Base-by-base conservation (phyloP, 30 jellyfish, hydroid and myxozoan species). In the Aurelia coerulea region DNA sequence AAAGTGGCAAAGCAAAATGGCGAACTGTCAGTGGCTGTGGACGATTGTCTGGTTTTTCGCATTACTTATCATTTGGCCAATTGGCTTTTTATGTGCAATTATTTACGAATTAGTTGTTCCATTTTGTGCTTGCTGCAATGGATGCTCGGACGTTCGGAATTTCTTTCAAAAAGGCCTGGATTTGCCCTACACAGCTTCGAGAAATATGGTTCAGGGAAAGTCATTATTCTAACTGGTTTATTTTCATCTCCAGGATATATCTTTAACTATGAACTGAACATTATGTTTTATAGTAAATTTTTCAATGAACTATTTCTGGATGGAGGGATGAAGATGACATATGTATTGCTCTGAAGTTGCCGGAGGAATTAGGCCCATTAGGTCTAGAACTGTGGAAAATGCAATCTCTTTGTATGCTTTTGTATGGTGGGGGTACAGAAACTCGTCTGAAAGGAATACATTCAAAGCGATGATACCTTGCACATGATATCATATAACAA, bases 61-160 rank as follows among this genome's bases (percentile, higher is more conserved):
- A n/a, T 66, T 92, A 82, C 85, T 92, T 35, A 68, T 92, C 37
- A 80, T 85, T 52, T 92, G 98, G 98, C 98, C 98, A 1, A 62
- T 92, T 41, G 98, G 98, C 56, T 81, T 92, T 81, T 34, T 92
- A 49, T 92, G 98, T 82, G 98, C 98, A 11, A 35, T 92, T 33
- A 17, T 86, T 19, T 92, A 92, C 63, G 98, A 88, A 51, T 65
- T 92, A 10, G 88, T 92, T 13, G 92, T 87, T 51, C 98, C 98
- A 16, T 92, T 92, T 59, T 84, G 91, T 86, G 97, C 98, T 15
- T 92, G 98, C 63, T 92, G 98, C 62, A 71, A 37, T 34, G 97
- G 97, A 17, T 92, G 98, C 52, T 68, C 89, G 31, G 95, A 82
- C 41, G 49, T 92, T 33, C 72, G 93, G 54, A 75, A 82, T 70